Evolutionary conservation across 2,888 invertebrate genomes (phyloP), one percentile per base, ranked within the genome.

Genomic region (Atherix ibis): DNA sequence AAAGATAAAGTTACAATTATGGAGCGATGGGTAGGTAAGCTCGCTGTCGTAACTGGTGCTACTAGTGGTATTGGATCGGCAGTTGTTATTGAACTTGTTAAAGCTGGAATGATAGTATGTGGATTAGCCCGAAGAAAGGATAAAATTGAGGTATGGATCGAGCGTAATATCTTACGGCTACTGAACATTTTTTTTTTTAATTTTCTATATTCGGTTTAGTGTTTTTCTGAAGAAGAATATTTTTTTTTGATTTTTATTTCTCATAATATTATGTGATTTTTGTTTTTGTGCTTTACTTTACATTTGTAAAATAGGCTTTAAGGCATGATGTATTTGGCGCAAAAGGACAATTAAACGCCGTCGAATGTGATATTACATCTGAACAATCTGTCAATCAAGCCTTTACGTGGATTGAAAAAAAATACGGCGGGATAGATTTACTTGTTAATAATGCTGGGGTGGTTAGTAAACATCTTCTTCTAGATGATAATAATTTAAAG

Each of bases 401-500:
- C 32, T 50, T 44, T 37, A 41, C 43, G 17, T 50, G 49, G 49
- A 47, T 50, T 17, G 48, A 48, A 32, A 48, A 50, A 37, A 48
- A 46, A 32, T 44, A 46, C 29, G 49, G 48, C 16, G 49, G 47
- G 8, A 46, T 49, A 18, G 47, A 49, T 41, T 29, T 49, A 16
- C 37, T 49, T 8, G 42, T 48, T 15, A 49, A 49, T 31, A 49
- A 49, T 36, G 47, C 49, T 8, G 46, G 47, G 17, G 39, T 45
- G 12, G 40, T 40, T 4, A 48, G 48, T 32, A 46, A 48, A 37
- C 44, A 32, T 30, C 34, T 50, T 8, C 38, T 48, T 3, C 32
- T 48, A 28, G 49, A 48, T 26, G 47, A 48, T 30, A 47, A 48
- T 36, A 48, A 46, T 35, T 52, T 59, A 3, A 55, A 54, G 32